These are phyloP conservation scores for Mormyrus hasselquistii DNA, from an alignment of 2,797 vertebrate genomes.

Conservation along the genomic window DNA sequence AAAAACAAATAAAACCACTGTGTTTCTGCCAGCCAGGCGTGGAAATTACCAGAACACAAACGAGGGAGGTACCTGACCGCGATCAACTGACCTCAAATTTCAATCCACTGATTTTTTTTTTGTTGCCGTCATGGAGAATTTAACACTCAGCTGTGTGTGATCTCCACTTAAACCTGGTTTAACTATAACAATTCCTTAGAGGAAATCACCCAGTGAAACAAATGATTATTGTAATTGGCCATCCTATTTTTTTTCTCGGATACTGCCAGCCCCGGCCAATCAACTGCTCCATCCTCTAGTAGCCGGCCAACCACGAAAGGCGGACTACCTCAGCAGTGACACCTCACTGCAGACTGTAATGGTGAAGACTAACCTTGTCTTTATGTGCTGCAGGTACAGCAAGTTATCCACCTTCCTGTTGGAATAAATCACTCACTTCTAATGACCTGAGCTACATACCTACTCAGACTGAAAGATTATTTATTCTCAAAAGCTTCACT, in stretches of 20 bases:
- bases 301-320: background rate
- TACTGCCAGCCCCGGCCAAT: background rate
- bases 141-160: conserved; percentile 10
- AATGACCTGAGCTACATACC: background rate
- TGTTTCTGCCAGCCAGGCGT: conserved; percentile 6
- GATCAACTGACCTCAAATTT: background rate
- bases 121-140: conserved; percentile 9
- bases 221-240: conserved; percentile 7
- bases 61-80: background rate
- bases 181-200: conserved; percentile 9
- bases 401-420: background rate
- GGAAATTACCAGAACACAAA: conserved; percentile 16
- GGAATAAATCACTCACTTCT: background rate
- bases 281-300: background rate
- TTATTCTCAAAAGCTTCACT: background rate
- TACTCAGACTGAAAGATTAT: background rate
- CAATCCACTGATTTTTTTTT: conserved; percentile 2
- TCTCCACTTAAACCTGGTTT: conserved; percentile 15
- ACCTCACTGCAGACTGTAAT: background rate
- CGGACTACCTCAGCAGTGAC: background rate
- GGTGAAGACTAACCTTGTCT: background rate
- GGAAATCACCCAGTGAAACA: background rate
- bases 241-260: background rate
- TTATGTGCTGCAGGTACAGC: background rate
- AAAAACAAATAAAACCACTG: background rate